These are phyloP conservation scores for Bagarius yarrelli DNA, from an alignment of 2,113 vertebrate genomes.

Conservation along the genomic window DNA sequence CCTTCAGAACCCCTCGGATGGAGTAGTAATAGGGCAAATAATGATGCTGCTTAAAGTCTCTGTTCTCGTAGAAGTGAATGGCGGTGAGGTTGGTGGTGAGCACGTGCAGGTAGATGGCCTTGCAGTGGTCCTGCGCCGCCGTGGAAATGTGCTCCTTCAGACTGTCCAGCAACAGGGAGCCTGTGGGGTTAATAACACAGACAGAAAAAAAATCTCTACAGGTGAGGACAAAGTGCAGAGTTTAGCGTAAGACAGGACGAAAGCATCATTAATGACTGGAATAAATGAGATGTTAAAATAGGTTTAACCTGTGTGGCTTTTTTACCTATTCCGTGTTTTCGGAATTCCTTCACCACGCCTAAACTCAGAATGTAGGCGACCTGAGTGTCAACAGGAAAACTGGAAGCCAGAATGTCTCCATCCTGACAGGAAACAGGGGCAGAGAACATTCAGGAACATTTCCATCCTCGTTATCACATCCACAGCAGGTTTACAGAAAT, in stretches of 20 bases:
- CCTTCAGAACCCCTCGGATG: conserved; percentile 95
- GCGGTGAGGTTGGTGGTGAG: conserved; percentile 96
- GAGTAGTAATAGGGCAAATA: conserved; percentile 99
- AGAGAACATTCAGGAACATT: background rate
- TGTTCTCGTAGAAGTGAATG: conserved; percentile 97
- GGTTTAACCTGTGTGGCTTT: background rate
- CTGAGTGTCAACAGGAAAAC: conserved; percentile 93
- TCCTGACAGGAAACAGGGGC: conserved; percentile 67
- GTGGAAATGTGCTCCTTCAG: conserved; percentile 97
- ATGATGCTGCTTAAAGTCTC: conserved; percentile 98
- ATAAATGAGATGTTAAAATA: too few relatives aligned
- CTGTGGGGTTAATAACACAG: conserved; percentile 60
- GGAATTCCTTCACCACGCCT: conserved; percentile 96
- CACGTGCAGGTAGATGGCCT: conserved; percentile 97
- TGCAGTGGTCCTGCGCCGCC: conserved; percentile 95
- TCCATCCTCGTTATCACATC: background rate
- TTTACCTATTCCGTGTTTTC: conserved; percentile 97
- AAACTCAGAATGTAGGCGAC: conserved; percentile 98
- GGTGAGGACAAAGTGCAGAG: too few relatives aligned
- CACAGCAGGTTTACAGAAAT: background rate
- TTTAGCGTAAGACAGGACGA: too few relatives aligned
- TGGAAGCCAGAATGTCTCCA: conserved; percentile 97
- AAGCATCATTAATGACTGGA: too few relatives aligned
- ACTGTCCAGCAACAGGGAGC: conserved; percentile 94
- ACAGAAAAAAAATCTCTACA: too few relatives aligned